Percentiles rank a stretch among this genome's conserved stretches.
Conservation (phyloP, 2,113 vertebrate genomes). For the Camelus dromedarius region DNA sequence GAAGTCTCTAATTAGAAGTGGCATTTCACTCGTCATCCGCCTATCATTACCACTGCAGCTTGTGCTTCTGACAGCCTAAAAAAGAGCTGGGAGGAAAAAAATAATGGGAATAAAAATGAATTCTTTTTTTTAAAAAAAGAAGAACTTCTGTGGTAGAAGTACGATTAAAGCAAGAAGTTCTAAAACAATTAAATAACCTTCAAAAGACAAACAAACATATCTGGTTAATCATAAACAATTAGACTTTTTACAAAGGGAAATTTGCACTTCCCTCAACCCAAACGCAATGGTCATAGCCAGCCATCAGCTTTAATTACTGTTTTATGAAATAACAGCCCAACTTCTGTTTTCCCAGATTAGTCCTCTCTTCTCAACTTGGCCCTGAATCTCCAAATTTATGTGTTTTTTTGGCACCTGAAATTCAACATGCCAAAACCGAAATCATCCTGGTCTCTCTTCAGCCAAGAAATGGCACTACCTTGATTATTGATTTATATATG, state of each 20-base stretch:
- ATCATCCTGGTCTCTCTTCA: not conserved
- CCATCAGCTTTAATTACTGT: not conserved
- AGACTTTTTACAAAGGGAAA: not conserved
- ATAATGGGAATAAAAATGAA: constrained; percentile 41
- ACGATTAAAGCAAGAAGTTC: constrained; percentile 8
- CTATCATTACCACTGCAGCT: constrained; percentile 60
- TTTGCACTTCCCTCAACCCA: not conserved
- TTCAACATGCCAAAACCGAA: not conserved
- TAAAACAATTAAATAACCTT: not conserved
- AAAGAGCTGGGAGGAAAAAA: constrained; percentile 12
- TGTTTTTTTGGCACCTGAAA: not conserved
- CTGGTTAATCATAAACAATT: not conserved
- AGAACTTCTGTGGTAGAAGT: not conserved
- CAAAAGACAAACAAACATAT: constrained; percentile 17
- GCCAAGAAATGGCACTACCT: not conserved
- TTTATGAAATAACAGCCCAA: not conserved
- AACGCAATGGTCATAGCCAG: not conserved
- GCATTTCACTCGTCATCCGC: constrained; percentile 32
- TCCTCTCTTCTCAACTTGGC: not conserved
- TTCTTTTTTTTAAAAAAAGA: not conserved
- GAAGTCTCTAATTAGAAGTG: constrained; percentile 72
- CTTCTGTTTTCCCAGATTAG: not conserved
- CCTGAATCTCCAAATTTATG: not conserved
- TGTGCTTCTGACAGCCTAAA: not conserved
- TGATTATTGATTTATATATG: too few relatives aligned